Conservation (phyloP, 2,113 vertebrate species). For the Eublepharis macularius region DNA sequence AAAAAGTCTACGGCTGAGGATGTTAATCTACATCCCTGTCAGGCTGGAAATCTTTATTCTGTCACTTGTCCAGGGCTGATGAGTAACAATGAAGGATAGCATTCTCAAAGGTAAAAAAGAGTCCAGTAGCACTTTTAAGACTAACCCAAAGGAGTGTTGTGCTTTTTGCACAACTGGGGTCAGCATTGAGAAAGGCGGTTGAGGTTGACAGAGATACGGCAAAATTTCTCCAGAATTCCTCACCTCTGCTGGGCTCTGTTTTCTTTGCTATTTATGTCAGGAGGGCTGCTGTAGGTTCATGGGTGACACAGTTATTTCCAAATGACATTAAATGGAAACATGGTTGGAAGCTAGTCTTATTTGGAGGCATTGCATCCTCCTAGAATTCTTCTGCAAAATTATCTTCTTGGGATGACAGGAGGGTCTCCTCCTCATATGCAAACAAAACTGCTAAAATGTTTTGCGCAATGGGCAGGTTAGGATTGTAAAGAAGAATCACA, state of each 20-base stretch:
- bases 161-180: not conserved
- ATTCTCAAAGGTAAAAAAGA: too few species aligned
- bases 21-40: not conserved
- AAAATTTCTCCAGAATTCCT: not conserved
- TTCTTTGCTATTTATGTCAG: not conserved
- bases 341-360: constrained; percentile 38
- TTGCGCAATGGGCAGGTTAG: not conserved
- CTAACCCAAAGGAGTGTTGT: too few species aligned
- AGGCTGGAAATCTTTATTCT: not conserved
- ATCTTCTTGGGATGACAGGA: not conserved
- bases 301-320: constrained; percentile 34
- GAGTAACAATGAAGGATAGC: not conserved
- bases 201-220: not conserved
- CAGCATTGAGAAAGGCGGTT: not conserved
- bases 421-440: constrained; percentile 13
- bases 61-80: not conserved
- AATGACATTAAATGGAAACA: constrained; percentile 24
- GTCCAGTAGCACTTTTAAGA: too few species aligned
- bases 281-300: not conserved
- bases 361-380: constrained; percentile 49
- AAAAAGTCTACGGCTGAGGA: not conserved
- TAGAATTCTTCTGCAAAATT: not conserved
- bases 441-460: not conserved
- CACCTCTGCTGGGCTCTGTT: not conserved
- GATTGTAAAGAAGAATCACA: not conserved